Base-by-base conservation (phyloP, 2,888 invertebrate genomes). In the Nomada goodeniana region DNA sequence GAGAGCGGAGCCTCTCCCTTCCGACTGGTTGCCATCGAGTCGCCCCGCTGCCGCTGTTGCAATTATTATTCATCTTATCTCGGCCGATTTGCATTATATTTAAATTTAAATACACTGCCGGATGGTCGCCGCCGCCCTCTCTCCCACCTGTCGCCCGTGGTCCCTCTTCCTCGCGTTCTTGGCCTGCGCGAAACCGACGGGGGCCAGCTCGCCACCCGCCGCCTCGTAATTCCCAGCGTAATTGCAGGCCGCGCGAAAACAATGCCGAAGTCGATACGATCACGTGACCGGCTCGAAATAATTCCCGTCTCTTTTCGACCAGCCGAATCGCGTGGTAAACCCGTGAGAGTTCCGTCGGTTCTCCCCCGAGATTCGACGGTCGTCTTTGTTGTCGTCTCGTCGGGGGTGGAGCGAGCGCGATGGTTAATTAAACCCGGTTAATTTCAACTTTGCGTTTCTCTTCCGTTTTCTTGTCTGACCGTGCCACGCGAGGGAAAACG, bases 31-130 rank as follows among this genome's bases (percentile, higher is more conserved):
- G 47, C 47, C 47, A 0, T 29, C 50, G 9, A 75, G 68, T 65
- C 64, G 59, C 18, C 63, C 60, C 83, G 70, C 65, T 80, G 52
- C 52, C 68, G 82, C 77, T 85, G 88, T 88, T 85, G 87, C 88
- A 87, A 92, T 92, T 91, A 92, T 92, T 92, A 92, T 93, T 92
- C 91, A 90, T 91, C 91, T 92, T 92, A 92, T 92, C 92, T 91
- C 76, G 85, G 87, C 83, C 86, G 90, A 91, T 92, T 92, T 92
- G 91, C 92, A 92, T 92, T 91, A 90, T 91, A 92, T 92, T 92
- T 90, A 90, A 92, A 92, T 92, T 91, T 90, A 90, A 91, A 91
- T 87, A 88, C 86, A 86, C 74, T 85, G 88, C 77, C 59, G 29
- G 75, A 57, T 64, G 80, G 81, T 82, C 83, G 75, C 70, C 10